Percentiles rank a stretch among this genome's conserved stretches.
phyloP scores from a whole-genome alignment of 2,797 vertebrate genomes.

The Chromobotia macracanthus region DNA sequence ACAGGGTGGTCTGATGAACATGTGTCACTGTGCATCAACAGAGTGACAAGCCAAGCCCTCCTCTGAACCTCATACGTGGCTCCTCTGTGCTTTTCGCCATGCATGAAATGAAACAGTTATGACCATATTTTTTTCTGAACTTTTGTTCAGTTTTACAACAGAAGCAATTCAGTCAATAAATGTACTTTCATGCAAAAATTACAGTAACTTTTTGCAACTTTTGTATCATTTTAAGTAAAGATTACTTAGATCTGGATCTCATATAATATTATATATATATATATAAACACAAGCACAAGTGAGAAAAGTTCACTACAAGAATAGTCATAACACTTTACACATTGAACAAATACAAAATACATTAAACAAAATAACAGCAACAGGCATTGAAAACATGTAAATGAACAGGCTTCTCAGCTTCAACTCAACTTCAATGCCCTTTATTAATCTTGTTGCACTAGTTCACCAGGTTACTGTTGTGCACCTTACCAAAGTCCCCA shows the following conservation, averaged over 20 bases:
- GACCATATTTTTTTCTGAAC: too few relatives aligned
- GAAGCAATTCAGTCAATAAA: neutral
- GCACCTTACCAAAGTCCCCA: conserved; percentile 52
- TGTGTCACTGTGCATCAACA: neutral
- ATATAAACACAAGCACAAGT: neutral
- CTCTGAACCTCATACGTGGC: neutral
- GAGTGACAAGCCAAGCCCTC: neutral
- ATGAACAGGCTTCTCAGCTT: neutral
- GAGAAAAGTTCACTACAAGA: neutral
- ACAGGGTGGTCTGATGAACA: neutral
- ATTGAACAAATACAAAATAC: neutral
- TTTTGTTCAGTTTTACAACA: neutral
- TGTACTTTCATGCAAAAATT: neutral
- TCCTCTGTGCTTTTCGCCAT: neutral
- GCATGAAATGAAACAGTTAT: too few relatives aligned
- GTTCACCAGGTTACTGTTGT: neutral
- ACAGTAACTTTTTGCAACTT: too few relatives aligned
- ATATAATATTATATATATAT: too few relatives aligned
- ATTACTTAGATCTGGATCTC: neutral
- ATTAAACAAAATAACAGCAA: neutral
- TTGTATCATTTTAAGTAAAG: neutral
- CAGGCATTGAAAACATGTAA: neutral
- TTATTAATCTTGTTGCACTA: neutral
- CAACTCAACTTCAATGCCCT: neutral
- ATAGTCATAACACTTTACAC: neutral